A percentile compares a stretch with the other conserved stretches of the same genome.
phyloP scores from a whole-genome alignment of 1,140 invertebrate species.

The Epicauta chinensis region DNA sequence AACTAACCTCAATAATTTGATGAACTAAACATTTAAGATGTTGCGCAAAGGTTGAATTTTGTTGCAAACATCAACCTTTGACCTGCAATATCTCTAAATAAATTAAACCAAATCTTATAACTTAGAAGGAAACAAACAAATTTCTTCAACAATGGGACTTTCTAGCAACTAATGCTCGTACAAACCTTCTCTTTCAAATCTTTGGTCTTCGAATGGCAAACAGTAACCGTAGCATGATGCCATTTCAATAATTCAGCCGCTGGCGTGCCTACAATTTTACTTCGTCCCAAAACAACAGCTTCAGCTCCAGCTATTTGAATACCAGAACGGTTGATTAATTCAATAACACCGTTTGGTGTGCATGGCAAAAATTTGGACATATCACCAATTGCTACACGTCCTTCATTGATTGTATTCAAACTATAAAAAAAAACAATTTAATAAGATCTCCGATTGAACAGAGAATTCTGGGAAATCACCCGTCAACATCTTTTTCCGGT shows the following conservation, averaged over 20 bases:
- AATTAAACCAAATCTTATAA: no score
- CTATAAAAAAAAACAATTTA: conserved; percentile 46
- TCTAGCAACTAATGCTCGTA: conserved; percentile 13
- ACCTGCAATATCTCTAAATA: no score
- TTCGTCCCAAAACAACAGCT: conserved; percentile 92
- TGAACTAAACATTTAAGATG: no score
- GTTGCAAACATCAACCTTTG: no score
- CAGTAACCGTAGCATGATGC: conserved; percentile 93
- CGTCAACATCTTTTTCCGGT: conserved; percentile 91
- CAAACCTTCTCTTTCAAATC: conserved; percentile 72
- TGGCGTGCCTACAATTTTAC: conserved; percentile 97
- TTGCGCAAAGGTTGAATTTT: no score
- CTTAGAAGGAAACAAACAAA: no score
- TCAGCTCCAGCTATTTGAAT: conserved; percentile 73
- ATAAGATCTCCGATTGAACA: not conserved
- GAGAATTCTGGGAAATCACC: conserved; percentile 50
- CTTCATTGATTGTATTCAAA: conserved; percentile 86
- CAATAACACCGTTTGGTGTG: conserved; percentile 88
- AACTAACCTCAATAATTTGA: no score
- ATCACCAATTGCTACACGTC: conserved; percentile 78
- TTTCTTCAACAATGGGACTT: no score
- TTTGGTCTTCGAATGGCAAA: conserved; percentile 92
- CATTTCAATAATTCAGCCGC: conserved; percentile 92
- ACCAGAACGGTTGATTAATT: conserved; percentile 81
- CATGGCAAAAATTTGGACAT: conserved; percentile 84